phyloP scores from a whole-genome alignment of 2,888 invertebrate species.

The Pyrocoelia pectoralis region DNA sequence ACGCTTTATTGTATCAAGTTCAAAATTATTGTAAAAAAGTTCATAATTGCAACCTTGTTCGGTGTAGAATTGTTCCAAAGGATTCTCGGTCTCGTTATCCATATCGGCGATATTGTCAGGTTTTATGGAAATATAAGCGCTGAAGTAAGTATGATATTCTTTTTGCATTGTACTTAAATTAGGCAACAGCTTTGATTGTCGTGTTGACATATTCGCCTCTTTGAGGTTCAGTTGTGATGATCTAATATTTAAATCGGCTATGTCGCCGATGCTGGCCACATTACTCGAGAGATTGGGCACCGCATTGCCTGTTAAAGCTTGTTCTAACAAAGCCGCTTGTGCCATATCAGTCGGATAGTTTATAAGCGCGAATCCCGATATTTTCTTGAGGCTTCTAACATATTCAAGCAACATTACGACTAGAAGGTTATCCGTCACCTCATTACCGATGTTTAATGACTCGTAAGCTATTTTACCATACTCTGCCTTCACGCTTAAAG shows the following conservation, averaged over 20 bases:
- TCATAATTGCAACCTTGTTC: constrained; percentile 66
- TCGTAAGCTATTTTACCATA: constrained; percentile 67
- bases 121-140: constrained; percentile 61
- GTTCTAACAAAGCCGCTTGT: constrained; percentile 68
- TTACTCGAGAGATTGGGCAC: constrained; percentile 56
- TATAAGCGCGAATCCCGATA: constrained; percentile 67
- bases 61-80: constrained; percentile 68
- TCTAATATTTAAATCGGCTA: constrained; percentile 42
- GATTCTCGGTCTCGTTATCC: constrained; percentile 57
- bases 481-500: constrained; percentile 62
- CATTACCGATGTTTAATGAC: constrained; percentile 63
- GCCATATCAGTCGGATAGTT: constrained; percentile 69
- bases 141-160: constrained; percentile 64
- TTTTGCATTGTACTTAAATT: constrained; percentile 54
- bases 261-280: constrained; percentile 43
- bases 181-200: constrained; percentile 63
- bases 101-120: not conserved
- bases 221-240: constrained; percentile 32
- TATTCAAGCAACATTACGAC: constrained; percentile 69
- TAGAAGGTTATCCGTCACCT: constrained; percentile 61
- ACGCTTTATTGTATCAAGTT: constrained; percentile 63
- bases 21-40: constrained; percentile 66
- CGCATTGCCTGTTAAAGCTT: constrained; percentile 63
- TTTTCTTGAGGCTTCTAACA: constrained; percentile 62
- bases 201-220: constrained; percentile 59